Base-by-base conservation (phyloP, 1,140 invertebrate genomes). In the Reticulitermes speratus region DNA sequence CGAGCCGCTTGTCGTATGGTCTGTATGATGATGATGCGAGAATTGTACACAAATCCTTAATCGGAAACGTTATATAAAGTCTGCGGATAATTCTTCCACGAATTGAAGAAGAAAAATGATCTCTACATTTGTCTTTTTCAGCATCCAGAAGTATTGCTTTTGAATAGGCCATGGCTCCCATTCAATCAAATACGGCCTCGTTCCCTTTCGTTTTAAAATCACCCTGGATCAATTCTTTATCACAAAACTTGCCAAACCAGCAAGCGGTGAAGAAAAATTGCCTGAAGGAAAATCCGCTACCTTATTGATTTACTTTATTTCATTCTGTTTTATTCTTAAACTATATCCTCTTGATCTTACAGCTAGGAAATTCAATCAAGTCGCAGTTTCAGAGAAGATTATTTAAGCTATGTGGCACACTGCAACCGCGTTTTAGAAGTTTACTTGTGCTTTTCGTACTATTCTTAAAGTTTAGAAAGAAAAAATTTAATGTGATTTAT, bases 241-340 rank as follows among this genome's bases (percentile, higher is more conserved):
- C 21, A 19, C 2, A 75, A 75, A 75, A 75, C 25, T 75, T 75
- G 65, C n/a, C 65, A 75, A 30, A 30, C 65, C 65, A 75, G 25
- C n/a, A 75, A 75, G 65, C 65, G 65, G 65, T 75, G 65, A 75
- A 75, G 65, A 75, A 75, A 30, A 75, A 75, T 75, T 25, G n/a
- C 65, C n/a, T 30, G 9, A 30, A 75, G 16, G 25, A 75, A 75
- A 75, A 75, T 75, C 65, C 65, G 3, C 65, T n/a, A 14, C 8
- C n/a, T 75, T 75, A 75, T 75, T 75, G 65, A 30, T 75, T 75
- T 11, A 75, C n/a, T 30, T n/a, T 75, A 21, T 30, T 75, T 6
- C 65, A 75, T 75, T 75, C 65, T 30, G 11, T 30, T n/a, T 75
- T 30, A 2, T n/a, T 75, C 65, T 75, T 75, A 75, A 30, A 14